Base-by-base conservation (phyloP, 2,113 vertebrate species). In the Myocastor coypus region DNA sequence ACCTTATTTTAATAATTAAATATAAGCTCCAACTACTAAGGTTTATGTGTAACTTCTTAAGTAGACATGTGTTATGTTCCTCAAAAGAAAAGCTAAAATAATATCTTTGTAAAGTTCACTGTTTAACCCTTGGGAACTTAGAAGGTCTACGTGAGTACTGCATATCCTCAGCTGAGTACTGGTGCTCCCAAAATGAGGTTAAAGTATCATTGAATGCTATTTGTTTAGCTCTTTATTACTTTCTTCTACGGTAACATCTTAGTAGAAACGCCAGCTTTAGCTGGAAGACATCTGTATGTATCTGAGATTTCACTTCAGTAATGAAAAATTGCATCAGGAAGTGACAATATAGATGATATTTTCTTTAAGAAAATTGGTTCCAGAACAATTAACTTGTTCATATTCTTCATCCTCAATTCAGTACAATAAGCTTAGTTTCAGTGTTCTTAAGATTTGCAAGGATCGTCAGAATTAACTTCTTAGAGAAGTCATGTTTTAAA, bases 401-500 rank as follows among this genome's bases (percentile, higher is more conserved):
- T 61, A 32, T 24, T 88, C 69, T 86, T 95, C 30, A 86, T 59
- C 26, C 78, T 26, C 75, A 32, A 8, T 73, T 93, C 68, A 68
- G 9, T 50, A 93, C 20, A 40, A 52, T 81, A 84, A 77, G 87
- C 37, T 92, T 86, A 89, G 80, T 42, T 83, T 89, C 9, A 13
- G 2, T 93, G 20, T 96, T 91, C 64, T 92, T 87, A 93, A 89
- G 84, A 63, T 64, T 89, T 81, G 63, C 37, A 83, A 77, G 20
- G 82, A 85, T 69, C 19, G 16, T 95, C n/a, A 46, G 57, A 92
- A 90, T 92, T 81, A 88, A 91, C 81, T 93, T 93, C 64, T 77
- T 55, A 81, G 32, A 95, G 69, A 78, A 95, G 59, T 87, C 37
- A 42, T 34, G 83, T 94, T 92, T 94, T 83, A 59, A 89, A 95